phyloP scores from a whole-genome alignment of 2,113 vertebrate species.

The Nothobranchius kuhntae region DNA sequence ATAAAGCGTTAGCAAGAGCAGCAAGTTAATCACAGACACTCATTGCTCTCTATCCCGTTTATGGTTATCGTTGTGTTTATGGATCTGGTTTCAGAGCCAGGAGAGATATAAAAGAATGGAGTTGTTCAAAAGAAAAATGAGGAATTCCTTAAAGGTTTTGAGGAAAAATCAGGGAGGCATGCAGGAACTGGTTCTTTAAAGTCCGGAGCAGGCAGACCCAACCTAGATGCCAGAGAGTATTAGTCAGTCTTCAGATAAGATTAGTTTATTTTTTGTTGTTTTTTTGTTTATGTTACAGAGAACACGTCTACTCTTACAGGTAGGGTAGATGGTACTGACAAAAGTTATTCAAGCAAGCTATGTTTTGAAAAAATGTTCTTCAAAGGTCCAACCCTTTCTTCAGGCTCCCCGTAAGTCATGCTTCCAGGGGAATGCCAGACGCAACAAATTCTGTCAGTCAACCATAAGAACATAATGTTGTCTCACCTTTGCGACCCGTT shows the following conservation, averaged over 20 bases:
- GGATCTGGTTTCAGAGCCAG: not conserved
- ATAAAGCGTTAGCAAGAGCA: not conserved
- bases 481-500: no score
- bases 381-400: no score
- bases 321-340: no score
- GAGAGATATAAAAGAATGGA: constrained; percentile 11
- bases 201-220: constrained; percentile 7
- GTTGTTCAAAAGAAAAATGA: constrained; percentile 31
- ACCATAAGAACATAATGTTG: no score
- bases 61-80: constrained; percentile 5
- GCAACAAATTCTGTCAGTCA: no score
- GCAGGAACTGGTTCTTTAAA: constrained; percentile 35
- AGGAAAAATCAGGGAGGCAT: constrained; percentile 32
- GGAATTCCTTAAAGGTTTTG: constrained; percentile 47
- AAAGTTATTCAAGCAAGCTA: no score
- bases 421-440: no score
- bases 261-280: not conserved
- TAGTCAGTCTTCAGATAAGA: constrained; percentile 8
- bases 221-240: constrained; percentile 16
- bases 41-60: constrained; percentile 12
- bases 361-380: no score
- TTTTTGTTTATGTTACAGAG: not conserved
- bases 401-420: no score
- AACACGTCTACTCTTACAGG: no score
- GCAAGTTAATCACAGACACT: constrained; percentile 11